Conservation (phyloP, 2,113 vertebrate species). For the Cyanoramphus novaezelandiae region DNA sequence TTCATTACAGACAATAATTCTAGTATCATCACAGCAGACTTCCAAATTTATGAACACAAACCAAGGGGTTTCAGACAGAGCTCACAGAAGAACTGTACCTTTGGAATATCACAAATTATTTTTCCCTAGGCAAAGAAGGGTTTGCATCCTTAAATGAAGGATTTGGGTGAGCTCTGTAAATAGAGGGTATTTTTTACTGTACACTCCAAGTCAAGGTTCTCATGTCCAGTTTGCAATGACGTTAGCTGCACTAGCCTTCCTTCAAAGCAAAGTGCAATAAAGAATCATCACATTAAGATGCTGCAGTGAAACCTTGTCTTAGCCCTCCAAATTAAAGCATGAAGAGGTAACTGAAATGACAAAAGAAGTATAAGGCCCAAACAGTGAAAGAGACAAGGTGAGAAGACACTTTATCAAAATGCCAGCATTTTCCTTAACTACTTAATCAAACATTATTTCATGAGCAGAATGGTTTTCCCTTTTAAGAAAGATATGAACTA, state of each 20-base stretch:
- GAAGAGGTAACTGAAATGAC: not conserved
- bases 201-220: not conserved
- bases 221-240: not conserved
- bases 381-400: not conserved
- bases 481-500: not conserved
- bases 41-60: not conserved
- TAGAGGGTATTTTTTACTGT: not conserved
- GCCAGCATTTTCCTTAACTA: not conserved
- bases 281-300: not conserved
- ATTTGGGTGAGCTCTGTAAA: not conserved
- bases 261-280: not conserved
- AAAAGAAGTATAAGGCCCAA: not conserved
- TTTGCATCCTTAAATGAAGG: not conserved
- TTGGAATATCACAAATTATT: not conserved
- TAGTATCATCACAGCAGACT: not conserved
- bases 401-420: not conserved
- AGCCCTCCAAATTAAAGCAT: not conserved
- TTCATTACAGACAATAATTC: not conserved
- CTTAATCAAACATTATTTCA: not conserved
- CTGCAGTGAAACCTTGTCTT: not conserved
- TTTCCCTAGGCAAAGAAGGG: not conserved
- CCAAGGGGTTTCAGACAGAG: not conserved
- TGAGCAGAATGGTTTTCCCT: accelerated
- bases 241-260: not conserved
- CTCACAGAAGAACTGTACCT: not conserved